Base-by-base conservation (phyloP, 2,797 vertebrate species). In the Sarcoramphus papa region DNA sequence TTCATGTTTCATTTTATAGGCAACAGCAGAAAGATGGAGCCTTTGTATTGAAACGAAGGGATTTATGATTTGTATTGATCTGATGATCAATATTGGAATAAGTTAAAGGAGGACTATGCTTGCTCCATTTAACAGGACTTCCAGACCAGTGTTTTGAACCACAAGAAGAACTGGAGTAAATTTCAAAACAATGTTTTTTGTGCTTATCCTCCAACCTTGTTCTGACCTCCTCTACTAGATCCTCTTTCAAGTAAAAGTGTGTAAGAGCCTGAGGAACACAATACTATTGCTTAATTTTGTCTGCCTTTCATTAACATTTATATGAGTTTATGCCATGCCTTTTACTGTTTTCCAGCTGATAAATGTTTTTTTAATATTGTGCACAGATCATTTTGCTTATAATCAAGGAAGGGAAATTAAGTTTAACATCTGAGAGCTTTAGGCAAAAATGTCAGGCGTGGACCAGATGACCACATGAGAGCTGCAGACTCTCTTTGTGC, bases 221-320 rank as follows among this genome's bases (percentile, higher is more conserved):
- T 84, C 76, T 84, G 43, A 84, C 12, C 47, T 85, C 31, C 50
- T 67, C 40, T 54, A 5, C 17, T 12, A 79, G n/a, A 69, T 45
- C 28, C 4, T 64, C 77, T 91, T 92, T 77, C 57, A 93, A 85
- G 43, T 30, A 69, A 35, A 80, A 94, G 59, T 63, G 35, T 76
- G 43, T 30, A 79, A 70, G 73, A 86, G 59, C 64, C 64, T 40
- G 22, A 96, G 82, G 43, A 85, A 85, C 68, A 62, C 56, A 70
- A 70, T 48, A n/a, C 33, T 65, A 41, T 31, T 91, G 76, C 81
- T 91, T 85, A 65, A 68, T 76, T 94, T 85, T 93, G 67, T 85
- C 93, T 93, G 95, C 67, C 75, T 96, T 88, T 94, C 75, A 93
- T 97, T 96, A 96, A 92, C 81, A 74, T 88, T 92, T 92, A 57